Conservation (phyloP, 1,140 invertebrate species). For the Neodiprion pinetum region DNA sequence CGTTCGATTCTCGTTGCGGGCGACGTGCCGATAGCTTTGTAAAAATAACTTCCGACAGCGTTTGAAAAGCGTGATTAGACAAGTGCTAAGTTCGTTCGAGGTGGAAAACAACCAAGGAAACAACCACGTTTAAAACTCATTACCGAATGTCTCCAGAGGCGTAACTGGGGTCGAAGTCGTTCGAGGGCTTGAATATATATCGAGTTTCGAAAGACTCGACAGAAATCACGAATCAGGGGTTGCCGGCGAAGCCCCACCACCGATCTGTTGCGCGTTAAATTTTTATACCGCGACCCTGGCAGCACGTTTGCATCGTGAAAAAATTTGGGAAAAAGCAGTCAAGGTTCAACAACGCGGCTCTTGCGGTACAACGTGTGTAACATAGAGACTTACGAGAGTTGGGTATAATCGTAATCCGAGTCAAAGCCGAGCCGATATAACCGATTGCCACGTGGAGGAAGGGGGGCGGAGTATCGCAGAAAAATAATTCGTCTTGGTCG, state of each 20-base stretch:
- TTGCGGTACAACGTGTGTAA: not conserved
- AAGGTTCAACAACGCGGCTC: not conserved
- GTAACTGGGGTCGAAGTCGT: not conserved
- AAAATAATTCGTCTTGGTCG: no score
- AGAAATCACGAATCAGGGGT: not conserved
- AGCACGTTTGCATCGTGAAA: not conserved
- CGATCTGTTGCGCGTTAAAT: not conserved
- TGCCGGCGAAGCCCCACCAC: not conserved
- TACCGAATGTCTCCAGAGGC: not conserved
- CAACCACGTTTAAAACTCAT: not conserved
- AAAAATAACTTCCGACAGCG: no score
- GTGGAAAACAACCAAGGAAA: no score
- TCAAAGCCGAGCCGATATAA: no score
- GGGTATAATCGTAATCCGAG: no score
- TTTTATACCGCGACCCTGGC: conserved; percentile 1
- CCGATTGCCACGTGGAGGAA: no score
- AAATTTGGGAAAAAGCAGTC: not conserved
- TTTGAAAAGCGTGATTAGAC: no score
- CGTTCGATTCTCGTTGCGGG: not conserved
- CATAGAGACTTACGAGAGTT: no score
- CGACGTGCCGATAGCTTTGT: not conserved
- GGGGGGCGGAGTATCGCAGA: no score
- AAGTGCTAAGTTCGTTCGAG: no score
- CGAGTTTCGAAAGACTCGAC: not conserved
- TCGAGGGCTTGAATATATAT: not conserved